phyloP scores from a whole-genome alignment of 1,140 invertebrate genomes.

The Lycorma delicatula region DNA sequence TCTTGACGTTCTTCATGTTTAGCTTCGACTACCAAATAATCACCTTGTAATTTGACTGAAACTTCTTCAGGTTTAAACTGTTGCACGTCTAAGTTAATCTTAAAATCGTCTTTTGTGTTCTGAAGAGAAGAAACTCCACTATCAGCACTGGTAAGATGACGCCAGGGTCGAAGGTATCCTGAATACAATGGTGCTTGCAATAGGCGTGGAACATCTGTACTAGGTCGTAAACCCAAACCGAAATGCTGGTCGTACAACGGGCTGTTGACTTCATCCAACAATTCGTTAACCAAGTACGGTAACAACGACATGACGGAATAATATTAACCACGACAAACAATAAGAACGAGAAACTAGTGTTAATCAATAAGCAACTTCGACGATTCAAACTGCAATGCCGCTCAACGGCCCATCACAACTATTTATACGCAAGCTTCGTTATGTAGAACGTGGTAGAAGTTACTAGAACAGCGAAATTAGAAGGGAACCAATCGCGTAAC shows the following conservation, averaged over 20 bases:
- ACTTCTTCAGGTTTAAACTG: slow-evolving; percentile 73
- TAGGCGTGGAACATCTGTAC: too few species aligned
- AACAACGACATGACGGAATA: slow-evolving; percentile 20
- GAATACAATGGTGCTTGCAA: slow-evolving; percentile 9
- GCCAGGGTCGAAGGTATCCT: slow-evolving; percentile 21
- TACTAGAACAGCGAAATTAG: too few species aligned
- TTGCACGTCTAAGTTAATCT: slow-evolving; percentile 57
- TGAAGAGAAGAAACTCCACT: slow-evolving; percentile 24
- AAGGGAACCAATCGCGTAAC: too few species aligned
- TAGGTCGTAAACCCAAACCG: slow-evolving; percentile 23
- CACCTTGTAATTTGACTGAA: slow-evolving; percentile 45
- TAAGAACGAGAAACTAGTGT: too few species aligned
- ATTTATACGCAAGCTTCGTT: too few species aligned
- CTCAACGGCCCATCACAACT: too few species aligned
- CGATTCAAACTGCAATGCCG: too few species aligned
- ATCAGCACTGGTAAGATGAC: not conserved
- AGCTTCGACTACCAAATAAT: slow-evolving; percentile 53
- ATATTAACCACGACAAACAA: too few species aligned
- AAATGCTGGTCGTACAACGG: slow-evolving; percentile 37
- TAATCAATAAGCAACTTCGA: too few species aligned
- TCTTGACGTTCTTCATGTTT: slow-evolving; percentile 57
- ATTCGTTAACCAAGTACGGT: slow-evolving; percentile 16
- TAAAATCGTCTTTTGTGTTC: slow-evolving; percentile 20
- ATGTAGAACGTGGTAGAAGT: too few species aligned
- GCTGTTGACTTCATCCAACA: slow-evolving; percentile 32